These are phyloP conservation scores for Athrips mouffetella DNA, from an alignment of 2,888 invertebrate genomes.

Conservation along the genomic window DNA sequence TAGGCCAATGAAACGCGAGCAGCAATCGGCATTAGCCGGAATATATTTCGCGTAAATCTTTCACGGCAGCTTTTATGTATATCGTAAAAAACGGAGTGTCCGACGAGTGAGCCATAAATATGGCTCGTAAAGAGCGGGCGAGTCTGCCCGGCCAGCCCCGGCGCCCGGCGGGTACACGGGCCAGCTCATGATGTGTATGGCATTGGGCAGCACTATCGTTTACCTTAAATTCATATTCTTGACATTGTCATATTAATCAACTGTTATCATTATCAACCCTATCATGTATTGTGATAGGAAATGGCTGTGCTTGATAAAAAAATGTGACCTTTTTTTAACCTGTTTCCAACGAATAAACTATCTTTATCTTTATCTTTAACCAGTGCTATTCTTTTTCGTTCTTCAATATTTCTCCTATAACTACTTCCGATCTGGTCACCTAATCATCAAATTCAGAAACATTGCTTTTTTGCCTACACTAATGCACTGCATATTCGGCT, in stretches of 20 bases:
- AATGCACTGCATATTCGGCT: too few relatives aligned
- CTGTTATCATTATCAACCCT: too few relatives aligned
- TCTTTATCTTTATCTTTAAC: too few relatives aligned
- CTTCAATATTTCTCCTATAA: neutral
- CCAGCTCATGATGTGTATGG: neutral
- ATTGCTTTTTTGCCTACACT: too few relatives aligned
- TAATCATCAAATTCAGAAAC: too few relatives aligned
- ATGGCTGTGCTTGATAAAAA: too few relatives aligned
- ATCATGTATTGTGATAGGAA: too few relatives aligned
- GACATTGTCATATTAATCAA: too few relatives aligned
- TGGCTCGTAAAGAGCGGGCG: conserved; percentile 55
- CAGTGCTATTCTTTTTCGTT: neutral
- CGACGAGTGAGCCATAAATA: conserved; percentile 67
- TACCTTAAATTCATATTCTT: too few relatives aligned
- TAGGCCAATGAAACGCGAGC: conserved; percentile 41
- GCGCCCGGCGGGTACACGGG: conserved; percentile 2
- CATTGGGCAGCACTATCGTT: neutral
- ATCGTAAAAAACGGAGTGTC: conserved; percentile 75
- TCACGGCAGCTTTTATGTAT: conserved; percentile 74
- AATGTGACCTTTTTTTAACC: too few relatives aligned
- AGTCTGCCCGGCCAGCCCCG: conserved; percentile 15
- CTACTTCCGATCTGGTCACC: neutral
- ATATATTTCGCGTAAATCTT: conserved; percentile 76
- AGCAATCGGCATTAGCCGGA: conserved; percentile 72
- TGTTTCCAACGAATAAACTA: too few relatives aligned